Evolutionary conservation across 2,888 invertebrate genomes (phyloP).

Genomic region (Chrysolina americana): DNA sequence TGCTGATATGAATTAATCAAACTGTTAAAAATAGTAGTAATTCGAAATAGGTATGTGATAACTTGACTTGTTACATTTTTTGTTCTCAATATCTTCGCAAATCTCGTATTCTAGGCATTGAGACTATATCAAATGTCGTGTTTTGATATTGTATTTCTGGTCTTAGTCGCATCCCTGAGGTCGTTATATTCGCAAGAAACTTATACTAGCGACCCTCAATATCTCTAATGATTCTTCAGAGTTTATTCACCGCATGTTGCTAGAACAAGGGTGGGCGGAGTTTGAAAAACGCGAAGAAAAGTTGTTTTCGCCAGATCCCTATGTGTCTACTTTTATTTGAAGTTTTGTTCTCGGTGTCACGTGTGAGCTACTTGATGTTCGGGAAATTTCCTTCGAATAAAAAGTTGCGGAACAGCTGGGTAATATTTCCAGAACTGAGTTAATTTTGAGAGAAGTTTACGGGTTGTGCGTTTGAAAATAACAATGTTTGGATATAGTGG

Average conservation of each 20-base stretch:
- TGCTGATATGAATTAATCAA: too few species aligned
- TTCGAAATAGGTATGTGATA: too few species aligned
- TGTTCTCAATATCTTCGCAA: too few species aligned
- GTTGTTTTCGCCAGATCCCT: conserved; percentile 3
- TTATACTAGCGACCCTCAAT: conserved; percentile 10
- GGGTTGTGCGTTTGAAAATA: not conserved
- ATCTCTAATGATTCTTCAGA: conserved; percentile 6
- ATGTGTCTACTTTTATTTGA: conserved; percentile 22
- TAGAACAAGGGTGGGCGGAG: not conserved
- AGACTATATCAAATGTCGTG: too few species aligned
- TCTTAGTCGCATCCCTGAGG: too few species aligned
- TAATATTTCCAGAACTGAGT: not conserved
- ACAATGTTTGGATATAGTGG: not conserved
- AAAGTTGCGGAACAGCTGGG: conserved; percentile 18
- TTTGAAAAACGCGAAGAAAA: not conserved
- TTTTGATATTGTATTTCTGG: too few species aligned
- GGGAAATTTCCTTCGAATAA: conserved; percentile 19
- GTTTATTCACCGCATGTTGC: conserved; percentile 28
- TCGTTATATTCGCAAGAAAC: conserved; percentile 17
- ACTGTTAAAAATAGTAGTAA: too few species aligned
- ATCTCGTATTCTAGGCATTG: too few species aligned
- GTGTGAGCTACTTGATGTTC: conserved; percentile 15
- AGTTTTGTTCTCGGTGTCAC: conserved; percentile 23
- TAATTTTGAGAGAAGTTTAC: not conserved
- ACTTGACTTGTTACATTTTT: too few species aligned